A percentile compares a stretch with the other conserved stretches of the same genome.
Evolutionary conservation across 1,140 invertebrate species (phyloP).

Genomic region (Coelopa frigida): DNA sequence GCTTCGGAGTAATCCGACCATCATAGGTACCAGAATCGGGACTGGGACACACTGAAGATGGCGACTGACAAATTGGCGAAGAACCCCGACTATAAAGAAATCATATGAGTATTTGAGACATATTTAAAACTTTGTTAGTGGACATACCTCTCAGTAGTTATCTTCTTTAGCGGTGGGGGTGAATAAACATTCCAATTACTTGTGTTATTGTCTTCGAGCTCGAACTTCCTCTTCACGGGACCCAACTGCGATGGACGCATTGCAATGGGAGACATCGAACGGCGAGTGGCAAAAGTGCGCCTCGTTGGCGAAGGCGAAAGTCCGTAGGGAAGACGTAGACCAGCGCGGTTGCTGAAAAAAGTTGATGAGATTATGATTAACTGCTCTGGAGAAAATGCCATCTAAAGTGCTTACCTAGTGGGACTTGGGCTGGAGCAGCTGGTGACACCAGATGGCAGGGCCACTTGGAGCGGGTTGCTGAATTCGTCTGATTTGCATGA

Average conservation of each 20-base stretch:
- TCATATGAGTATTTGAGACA: slow-evolving; percentile 14
- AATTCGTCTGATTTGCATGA: slow-evolving; percentile 51
- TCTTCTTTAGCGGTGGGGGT: slow-evolving; percentile 39
- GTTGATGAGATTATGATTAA: slow-evolving; percentile 1
- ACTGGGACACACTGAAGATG: slow-evolving; percentile 40
- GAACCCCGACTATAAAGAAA: slow-evolving; percentile 47
- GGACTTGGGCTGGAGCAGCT: slow-evolving; percentile 40
- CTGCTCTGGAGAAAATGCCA: background rate
- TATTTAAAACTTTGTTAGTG: background rate
- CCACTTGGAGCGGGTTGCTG: slow-evolving; percentile 42
- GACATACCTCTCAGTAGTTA: slow-evolving; percentile 40
- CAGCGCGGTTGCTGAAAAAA: slow-evolving; percentile 22
- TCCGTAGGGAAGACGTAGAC: slow-evolving; percentile 47
- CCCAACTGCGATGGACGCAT: slow-evolving; percentile 66
- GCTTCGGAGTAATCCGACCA: slow-evolving; percentile 37
- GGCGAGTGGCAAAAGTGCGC: slow-evolving; percentile 67
- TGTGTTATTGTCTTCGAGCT: slow-evolving; percentile 54
- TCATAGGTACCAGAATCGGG: slow-evolving; percentile 42
- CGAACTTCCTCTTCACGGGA: slow-evolving; percentile 71
- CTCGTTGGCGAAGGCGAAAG: slow-evolving; percentile 76
- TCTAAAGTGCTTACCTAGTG: slow-evolving; percentile 20
- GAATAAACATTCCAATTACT: slow-evolving; percentile 40
- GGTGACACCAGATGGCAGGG: slow-evolving; percentile 22
- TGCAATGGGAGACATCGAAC: slow-evolving; percentile 76
- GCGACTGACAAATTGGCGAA: slow-evolving; percentile 46